Evolutionary conservation across 92 coral and sea anemone genomes (phyloP), one percentile per base, ranked within the genome.

Genomic region (Porites rus): DNA sequence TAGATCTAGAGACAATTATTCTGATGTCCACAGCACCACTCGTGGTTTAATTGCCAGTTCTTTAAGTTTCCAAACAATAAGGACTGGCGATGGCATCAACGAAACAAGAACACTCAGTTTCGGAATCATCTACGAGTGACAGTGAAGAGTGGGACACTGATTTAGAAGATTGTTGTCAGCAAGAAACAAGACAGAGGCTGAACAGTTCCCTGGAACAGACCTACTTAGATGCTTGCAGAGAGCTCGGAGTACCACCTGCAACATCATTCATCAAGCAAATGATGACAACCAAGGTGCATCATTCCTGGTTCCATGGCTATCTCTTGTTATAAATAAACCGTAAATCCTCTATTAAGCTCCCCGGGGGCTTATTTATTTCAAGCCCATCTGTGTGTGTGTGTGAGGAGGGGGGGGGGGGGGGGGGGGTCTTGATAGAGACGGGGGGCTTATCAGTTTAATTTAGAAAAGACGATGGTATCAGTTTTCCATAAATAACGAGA

Each of bases 81-180:
- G 19, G 82, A 8, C 7, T 2, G 52, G 70, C 24, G 43, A 78
- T 67, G 43, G n/a, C 19, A 16, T 8, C 52, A 59, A 76, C 22
- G 16, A 60, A 51, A 70, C 31, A 0, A 11, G 60, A 78, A 19
- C 43, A 31, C n/a, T 63, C 20, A 22, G 16, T 25, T 10, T 46
- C 19, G 60, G 71, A 78, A 64, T 22, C 14, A 13, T 64, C 61
- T 14, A 38, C 46, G 46, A 64, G 54, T 78, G 82, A 74, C 56
- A 72, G 72, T 21, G 88, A 82, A n/a, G 92, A 78, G 0, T 88
- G 94, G 92, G 94, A 91, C 60, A 91, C 91, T 5, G 94, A 91
- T 58, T 60, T 91, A 43, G 91, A 88, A 68, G 94, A 87, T 18
- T 71, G 54, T 6, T 54, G 84, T 20, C 46, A 0, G 6, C 7